Evolutionary conservation across 2,888 invertebrate genomes (phyloP).

Genomic region (Kryphioiulus occultus): DNA sequence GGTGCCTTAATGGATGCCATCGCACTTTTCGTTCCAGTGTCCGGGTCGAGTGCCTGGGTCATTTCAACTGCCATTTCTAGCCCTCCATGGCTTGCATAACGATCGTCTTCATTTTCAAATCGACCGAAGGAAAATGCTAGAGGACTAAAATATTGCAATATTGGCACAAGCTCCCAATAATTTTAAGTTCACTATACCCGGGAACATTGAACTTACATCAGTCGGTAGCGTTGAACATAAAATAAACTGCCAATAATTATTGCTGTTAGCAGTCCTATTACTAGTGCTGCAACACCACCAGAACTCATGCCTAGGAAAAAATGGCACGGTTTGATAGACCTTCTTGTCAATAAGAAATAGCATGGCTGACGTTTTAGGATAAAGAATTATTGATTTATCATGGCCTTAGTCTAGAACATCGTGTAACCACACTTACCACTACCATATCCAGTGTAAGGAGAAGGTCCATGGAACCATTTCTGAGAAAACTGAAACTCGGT

Average conservation of each 20-base stretch:
- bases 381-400: no score
- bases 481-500: not conserved
- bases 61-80: slow-evolving; percentile 42
- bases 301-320: slow-evolving; percentile 43
- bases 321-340: not conserved
- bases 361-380: no score
- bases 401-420: no score
- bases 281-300: slow-evolving; percentile 41
- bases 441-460: not conserved
- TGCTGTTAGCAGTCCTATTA: slow-evolving; percentile 43
- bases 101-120: slow-evolving; percentile 48
- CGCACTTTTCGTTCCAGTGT: not conserved
- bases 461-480: not conserved
- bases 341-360: no score
- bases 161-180: not conserved
- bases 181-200: not conserved
- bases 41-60: not conserved
- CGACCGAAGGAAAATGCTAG: slow-evolving; percentile 49
- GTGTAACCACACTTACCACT: not conserved
- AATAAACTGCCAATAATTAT: slow-evolving; percentile 43
- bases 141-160: slow-evolving; percentile 24
- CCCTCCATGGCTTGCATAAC: not conserved
- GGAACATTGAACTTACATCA: slow-evolving; percentile 34
- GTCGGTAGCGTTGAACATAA: slow-evolving; percentile 36
- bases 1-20: not conserved